A percentile compares a stretch with the other conserved stretches of the same genome.
Conservation (phyloP, 2,888 invertebrate species). For the Mesorhabditis belari region DNA sequence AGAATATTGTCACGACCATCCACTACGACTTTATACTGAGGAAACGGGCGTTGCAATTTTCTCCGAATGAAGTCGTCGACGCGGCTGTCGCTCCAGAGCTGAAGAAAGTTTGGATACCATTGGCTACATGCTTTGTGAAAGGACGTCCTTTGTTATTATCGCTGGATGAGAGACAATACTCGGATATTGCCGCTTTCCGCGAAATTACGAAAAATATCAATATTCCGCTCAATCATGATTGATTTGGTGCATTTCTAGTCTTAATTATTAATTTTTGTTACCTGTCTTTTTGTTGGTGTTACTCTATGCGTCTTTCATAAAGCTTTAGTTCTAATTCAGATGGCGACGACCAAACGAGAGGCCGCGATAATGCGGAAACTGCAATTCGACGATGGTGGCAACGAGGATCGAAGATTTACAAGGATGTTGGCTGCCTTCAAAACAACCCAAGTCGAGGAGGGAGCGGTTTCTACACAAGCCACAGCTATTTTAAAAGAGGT, state of each 20-base stretch:
- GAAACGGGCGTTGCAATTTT: conserved; percentile 41
- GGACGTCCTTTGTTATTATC: conserved; percentile 43
- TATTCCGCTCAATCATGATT: conserved; percentile 35
- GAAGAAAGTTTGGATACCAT: conserved; percentile 46
- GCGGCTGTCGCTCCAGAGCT: conserved; percentile 37
- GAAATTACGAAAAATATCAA: conserved; percentile 24
- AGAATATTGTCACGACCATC: conserved; percentile 42
- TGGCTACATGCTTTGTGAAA: conserved; percentile 46
- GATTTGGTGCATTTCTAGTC: not conserved
- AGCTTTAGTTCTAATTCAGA: no score
- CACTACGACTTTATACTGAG: conserved; percentile 49
- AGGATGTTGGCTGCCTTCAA: conserved; percentile 17
- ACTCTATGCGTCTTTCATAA: no score
- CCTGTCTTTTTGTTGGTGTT: no score
- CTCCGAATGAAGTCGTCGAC: conserved; percentile 37
- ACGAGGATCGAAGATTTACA: conserved; percentile 73
- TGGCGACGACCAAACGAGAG: conserved; percentile 61
- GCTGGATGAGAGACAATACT: conserved; percentile 33
- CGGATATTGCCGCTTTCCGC: conserved; percentile 31
- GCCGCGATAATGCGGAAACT: conserved; percentile 84
- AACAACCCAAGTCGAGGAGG: conserved; percentile 5
- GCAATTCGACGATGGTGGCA: conserved; percentile 90
- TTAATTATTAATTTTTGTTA: not conserved
- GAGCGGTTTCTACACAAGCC: conserved; percentile 14
- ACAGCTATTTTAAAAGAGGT: conserved; percentile 20